These are phyloP conservation scores for Monopis laevigella DNA, from an alignment of 2,888 invertebrate species.

Conservation along the genomic window DNA sequence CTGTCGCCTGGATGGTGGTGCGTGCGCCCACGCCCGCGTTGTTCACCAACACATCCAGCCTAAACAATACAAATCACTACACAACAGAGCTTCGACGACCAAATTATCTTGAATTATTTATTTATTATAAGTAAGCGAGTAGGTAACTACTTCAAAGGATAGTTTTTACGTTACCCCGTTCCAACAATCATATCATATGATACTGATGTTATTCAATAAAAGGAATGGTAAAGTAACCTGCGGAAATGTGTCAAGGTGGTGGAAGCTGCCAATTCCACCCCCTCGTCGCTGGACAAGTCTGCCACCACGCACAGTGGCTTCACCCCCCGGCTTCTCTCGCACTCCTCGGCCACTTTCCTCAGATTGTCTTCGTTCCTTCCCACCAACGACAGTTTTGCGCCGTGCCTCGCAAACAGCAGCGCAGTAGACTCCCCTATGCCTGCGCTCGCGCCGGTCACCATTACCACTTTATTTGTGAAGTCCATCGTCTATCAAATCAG, in stretches of 20 bases:
- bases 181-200: too few relatives aligned
- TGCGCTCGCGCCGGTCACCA: conserved; percentile 34
- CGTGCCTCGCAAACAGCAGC: conserved; percentile 26
- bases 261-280: conserved; percentile 27
- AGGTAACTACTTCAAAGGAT: too few relatives aligned
- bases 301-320: conserved; percentile 27
- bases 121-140: too few relatives aligned
- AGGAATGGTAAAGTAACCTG: too few relatives aligned
- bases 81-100: too few relatives aligned
- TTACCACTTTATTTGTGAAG: conserved; percentile 29
- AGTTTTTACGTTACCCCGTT: too few relatives aligned
- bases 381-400: conserved; percentile 28
- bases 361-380: conserved; percentile 28
- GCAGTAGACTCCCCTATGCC: conserved; percentile 32
- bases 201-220: too few relatives aligned
- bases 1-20: conserved; percentile 29
- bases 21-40: conserved; percentile 63
- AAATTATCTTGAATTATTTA: too few relatives aligned
- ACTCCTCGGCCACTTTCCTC: conserved; percentile 15
- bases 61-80: too few relatives aligned
- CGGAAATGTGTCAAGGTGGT: conserved; percentile 28
- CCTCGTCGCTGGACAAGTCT: conserved; percentile 32
- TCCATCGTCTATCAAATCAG: conserved; percentile 16
- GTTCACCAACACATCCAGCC: conserved; percentile 50
- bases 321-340: conserved; percentile 23